Evolutionary conservation across 2,888 invertebrate species (phyloP), one percentile per base, ranked within the genome.

Genomic region (Sphaeridia pumilis): DNA sequence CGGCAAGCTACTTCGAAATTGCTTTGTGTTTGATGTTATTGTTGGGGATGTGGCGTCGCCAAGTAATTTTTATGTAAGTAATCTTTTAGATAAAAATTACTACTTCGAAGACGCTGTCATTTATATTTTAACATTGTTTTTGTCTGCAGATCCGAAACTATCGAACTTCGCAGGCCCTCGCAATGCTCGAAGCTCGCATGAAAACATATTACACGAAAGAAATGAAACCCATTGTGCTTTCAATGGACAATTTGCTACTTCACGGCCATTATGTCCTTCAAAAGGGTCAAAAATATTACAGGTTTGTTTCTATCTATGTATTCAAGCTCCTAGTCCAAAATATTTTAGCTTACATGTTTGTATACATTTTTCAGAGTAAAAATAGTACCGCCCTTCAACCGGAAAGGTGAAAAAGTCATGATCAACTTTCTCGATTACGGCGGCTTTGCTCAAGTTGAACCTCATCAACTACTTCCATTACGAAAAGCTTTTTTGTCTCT

Each of bases 371-470:
- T 4, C 47, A 60, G 60, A 22, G 59, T 58, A n/a, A 58, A 59
- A 57, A 51, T 61, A 28, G 59, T 56, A 2, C 57, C 56, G 20
- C 58, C 59, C 1, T 57, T 57, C 38, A 58, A 47, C 28, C 47
- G 38, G 21, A 59, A 61, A 28, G 57, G 58, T 14, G 59, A 56
- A 17, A 58, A 58, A 50, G 60, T 60, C n/a, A 58, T 59, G 57
- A 55, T 56, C 2, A 54, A 54, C 48, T 52, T 59, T 36, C 27
- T 60, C 20, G 61, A 61, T 43, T 57, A 61, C 41, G 59, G 61
- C 27, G 58, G 58, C 31, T 61, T 56, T 31, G 57, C 52, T 24
- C 58, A 58, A 54, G 56, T 54, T 50, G 58, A 59, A 35, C 56
- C 56, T 21, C 46, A 54, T 12, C 54, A 56, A 28, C 43, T 61